A percentile compares a stretch with the other conserved stretches of the same genome.
Conservation (phyloP, 2,113 vertebrate species). For the Nerophis lumbriciformis region DNA sequence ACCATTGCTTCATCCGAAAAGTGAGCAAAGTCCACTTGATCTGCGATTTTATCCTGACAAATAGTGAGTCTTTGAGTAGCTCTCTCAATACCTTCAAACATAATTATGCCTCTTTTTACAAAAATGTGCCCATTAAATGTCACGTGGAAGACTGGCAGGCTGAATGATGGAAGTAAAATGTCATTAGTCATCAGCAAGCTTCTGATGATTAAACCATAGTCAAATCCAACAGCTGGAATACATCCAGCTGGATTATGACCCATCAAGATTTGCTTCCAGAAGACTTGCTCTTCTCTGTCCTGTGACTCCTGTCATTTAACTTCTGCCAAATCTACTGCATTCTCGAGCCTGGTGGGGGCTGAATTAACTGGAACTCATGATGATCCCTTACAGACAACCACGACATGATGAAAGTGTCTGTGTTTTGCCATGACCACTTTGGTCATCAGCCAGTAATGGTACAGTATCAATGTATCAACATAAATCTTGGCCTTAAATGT, state of each 20-base stretch:
- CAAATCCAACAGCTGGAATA: slow-evolving; percentile 11
- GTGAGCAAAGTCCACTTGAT: no score
- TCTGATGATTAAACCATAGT: slow-evolving; percentile 34
- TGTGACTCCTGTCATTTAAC: slow-evolving; percentile 38
- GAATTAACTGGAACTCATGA: slow-evolving; percentile 20
- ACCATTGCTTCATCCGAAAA: no score
- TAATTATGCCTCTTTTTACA: no score
- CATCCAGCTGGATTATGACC: slow-evolving; percentile 20
- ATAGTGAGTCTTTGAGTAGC: no score
- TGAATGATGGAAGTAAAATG: slow-evolving; percentile 4
- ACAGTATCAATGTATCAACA: neutral
- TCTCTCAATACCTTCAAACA: no score
- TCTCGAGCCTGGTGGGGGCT: slow-evolving; percentile 2
- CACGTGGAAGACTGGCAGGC: slow-evolving; percentile 2
- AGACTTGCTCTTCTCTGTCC: slow-evolving; percentile 37
- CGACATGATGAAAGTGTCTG: slow-evolving; percentile 12
- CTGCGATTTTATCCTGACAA: no score
- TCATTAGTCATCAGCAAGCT: neutral
- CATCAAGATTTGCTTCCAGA: slow-evolving; percentile 18
- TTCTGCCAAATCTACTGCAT: slow-evolving; percentile 12
- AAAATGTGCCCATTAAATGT: slow-evolving; percentile 45
- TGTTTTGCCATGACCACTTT: neutral
- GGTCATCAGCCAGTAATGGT: neutral
- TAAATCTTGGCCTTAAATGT: neutral
- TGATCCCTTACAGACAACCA: neutral